These are phyloP conservation scores for Cryptoprocta ferox DNA, from an alignment of 2,797 vertebrate species.

Conservation along the genomic window DNA sequence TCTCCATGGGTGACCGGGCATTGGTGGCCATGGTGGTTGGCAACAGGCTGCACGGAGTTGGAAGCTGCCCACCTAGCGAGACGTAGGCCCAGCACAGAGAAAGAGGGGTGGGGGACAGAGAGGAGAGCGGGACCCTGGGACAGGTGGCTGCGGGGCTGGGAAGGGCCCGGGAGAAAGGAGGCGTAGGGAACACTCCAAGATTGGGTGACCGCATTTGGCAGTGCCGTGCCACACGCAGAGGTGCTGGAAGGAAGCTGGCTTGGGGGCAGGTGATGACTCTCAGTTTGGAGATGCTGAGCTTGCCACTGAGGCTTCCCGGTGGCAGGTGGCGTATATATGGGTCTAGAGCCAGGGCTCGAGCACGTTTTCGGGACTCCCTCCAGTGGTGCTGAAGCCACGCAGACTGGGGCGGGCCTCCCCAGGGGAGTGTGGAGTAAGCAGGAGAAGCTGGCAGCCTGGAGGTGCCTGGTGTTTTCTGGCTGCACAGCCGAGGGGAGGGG, in stretches of 20 bases:
- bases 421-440: background rate
- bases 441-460: background rate
- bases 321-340: background rate
- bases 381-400: background rate
- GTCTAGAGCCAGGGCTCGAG: background rate
- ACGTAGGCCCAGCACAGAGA: background rate
- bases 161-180: background rate
- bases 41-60: background rate
- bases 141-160: background rate
- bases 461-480: background rate
- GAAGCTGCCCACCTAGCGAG: no score
- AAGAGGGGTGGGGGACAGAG: background rate
- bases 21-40: background rate
- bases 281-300: background rate
- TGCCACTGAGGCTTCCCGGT: background rate
- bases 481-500: background rate
- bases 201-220: background rate
- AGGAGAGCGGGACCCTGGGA: background rate
- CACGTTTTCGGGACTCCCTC: background rate
- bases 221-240: rapidly evolving
- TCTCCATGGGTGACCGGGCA: no score
- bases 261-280: background rate
- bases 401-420: background rate
- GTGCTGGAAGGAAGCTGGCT: background rate
- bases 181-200: background rate